Conservation (phyloP, 2,888 invertebrate species). For the Hanleya hanleyi region DNA sequence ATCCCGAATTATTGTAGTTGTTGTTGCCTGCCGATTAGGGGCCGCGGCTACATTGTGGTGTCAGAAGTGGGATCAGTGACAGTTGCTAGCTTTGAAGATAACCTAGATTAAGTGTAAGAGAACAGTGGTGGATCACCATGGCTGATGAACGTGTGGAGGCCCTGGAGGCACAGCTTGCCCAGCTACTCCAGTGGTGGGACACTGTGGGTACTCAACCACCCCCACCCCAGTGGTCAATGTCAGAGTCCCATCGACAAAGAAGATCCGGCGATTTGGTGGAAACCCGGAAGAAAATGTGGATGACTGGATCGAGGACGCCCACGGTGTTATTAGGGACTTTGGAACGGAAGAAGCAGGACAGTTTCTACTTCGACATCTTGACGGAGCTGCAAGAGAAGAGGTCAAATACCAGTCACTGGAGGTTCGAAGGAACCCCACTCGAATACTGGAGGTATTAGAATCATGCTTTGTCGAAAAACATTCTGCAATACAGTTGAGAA, state of each 20-base stretch:
- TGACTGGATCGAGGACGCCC: neutral
- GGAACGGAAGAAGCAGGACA: neutral
- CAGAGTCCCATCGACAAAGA: neutral
- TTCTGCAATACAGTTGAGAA: neutral
- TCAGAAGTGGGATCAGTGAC: too few relatives aligned
- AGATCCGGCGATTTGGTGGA: neutral
- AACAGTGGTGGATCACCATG: conserved; percentile 8
- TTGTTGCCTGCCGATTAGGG: too few relatives aligned
- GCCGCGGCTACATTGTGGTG: too few relatives aligned
- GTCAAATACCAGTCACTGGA: neutral
- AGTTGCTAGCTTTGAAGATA: too few relatives aligned
- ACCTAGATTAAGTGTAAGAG: too few relatives aligned
- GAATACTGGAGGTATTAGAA: neutral
- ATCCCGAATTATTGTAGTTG: too few relatives aligned
- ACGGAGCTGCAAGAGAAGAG: neutral
- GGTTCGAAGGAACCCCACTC: neutral
- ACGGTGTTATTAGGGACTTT: neutral
- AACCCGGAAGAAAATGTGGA: neutral
- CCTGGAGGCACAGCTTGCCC: neutral
- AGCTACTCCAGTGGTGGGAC: neutral
- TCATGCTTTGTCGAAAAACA: neutral
- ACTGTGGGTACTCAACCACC: neutral
- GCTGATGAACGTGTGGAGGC: neutral
- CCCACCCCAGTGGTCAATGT: neutral
- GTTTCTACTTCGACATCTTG: neutral